Evolutionary conservation across 2,797 vertebrate species (phyloP), one percentile per base, ranked within the genome.

Genomic region (Danio kyathit): DNA sequence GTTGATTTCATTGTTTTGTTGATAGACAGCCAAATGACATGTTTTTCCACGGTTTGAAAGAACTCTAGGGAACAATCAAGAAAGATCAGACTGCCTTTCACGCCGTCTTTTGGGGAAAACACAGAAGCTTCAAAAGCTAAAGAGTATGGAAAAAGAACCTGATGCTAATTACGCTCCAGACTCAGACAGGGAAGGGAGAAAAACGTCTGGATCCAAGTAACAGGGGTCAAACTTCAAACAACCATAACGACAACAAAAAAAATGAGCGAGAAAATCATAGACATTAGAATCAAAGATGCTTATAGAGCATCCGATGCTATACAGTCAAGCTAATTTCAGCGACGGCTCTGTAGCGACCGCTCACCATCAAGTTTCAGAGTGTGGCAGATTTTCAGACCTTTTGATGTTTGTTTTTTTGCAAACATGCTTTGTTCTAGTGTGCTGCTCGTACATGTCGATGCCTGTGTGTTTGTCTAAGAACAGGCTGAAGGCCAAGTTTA

Each of bases 111-210:
- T 48, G 19, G 63, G 59, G 72, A 59, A 52, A n/a, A n/a, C 43
- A 16, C 1, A 21, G 76, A 63, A 48, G 61, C 56, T 80, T 63
- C 74, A 78, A 80, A 83, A 80, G 69, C 81, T 74, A 78, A 77
- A 82, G 71, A 61, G 71, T 86, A 83, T 72, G 74, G 72, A 84
- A 80, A 83, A 84, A 85, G 74, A 76, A 76, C 65, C 70, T 80
- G 76, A 84, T 85, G 84, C 83, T 87, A 87, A 90, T 88, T 88
- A 86, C 76, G 74, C 63, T 79, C 66, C 38, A 86, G 67, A 87
- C 80, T 81, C 69, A 74, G 76, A 84, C 79, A 79, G 74, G 56
- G 76, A 80, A 72, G 79, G 64, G 80, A 71, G 21, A 74, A 48
- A 83, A 84, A 70, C 56, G 75, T 86, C 86, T 80, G 79, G 80